Conservation (phyloP, 2,797 vertebrate species). For the Lacerta viridis region DNA sequence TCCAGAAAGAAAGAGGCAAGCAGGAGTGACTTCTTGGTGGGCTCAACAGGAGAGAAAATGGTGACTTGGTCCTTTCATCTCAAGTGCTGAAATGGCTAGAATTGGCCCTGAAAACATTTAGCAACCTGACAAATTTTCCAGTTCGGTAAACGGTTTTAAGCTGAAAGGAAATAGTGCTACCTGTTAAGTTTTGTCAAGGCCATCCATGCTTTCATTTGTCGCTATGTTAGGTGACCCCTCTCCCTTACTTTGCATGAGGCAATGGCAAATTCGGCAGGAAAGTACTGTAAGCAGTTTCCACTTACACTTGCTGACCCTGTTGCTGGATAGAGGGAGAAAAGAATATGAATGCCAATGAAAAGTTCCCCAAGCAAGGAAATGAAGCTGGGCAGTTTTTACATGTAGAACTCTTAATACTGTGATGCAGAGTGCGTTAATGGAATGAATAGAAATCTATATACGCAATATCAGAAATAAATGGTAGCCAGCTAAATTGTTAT, state of each 20-base stretch:
- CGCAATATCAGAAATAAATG: not conserved
- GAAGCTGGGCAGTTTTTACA: no score
- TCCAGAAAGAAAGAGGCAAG: not conserved
- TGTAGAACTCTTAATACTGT: not conserved
- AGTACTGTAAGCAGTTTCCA: not conserved
- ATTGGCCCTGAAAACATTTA: not conserved
- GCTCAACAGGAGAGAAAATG: not conserved
- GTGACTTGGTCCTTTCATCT: not conserved
- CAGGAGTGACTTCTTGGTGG: not conserved
- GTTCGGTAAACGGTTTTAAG: not conserved
- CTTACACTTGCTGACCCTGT: not conserved
- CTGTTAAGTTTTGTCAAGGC: not conserved
- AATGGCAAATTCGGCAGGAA: not conserved
- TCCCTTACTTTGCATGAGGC: not conserved
- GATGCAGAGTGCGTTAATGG: not conserved
- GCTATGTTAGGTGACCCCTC: no score
- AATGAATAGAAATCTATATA: not conserved
- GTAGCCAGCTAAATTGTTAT: no score
- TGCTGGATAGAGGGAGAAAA: not conserved
- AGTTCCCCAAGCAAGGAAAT: no score
- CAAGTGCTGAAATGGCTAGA: not conserved
- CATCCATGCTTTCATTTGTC: not conserved
- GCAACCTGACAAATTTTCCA: not conserved
- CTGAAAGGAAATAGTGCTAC: not conserved
- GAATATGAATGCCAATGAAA: not conserved